Base-by-base conservation (phyloP, 37 sponge, comb jelly and placozoan species). In the Oscarella lobularis region DNA sequence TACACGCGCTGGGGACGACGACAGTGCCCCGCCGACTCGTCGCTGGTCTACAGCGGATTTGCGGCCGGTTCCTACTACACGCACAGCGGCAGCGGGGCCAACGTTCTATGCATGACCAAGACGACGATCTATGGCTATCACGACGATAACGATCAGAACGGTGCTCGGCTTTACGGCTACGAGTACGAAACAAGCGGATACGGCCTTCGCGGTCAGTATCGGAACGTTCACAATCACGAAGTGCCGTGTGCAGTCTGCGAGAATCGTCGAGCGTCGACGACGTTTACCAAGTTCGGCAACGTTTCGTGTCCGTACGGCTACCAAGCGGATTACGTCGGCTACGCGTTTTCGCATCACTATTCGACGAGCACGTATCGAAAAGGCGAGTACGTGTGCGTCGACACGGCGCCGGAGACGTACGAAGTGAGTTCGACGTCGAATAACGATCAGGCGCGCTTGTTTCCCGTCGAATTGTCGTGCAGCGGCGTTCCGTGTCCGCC, bases 1-100 rank as follows among this genome's bases (percentile, higher is more conserved):
- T 48, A 48, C 20, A 48, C 60, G 9, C 60, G 60, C 60, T 48
- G 60, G 60, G 60, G 60, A 48, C 9, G 60, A 48, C 60, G 60
- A 27, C 14, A 9, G 14, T 48, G 60, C 20, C 60, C 60, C 9
- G 20, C 9, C 60, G 60, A 48, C 60, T 9, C 60, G 20, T 48
- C 60, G 20, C 60, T 48, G 60, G 60, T 48, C 14, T 48, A 48
- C 60, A 48, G 60, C 60, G 60, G 60, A 27, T 48, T 48, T 48
- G 60, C 60, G 9, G 60, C 60, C 20, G 60, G 60, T 27, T 48
- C 60, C 9, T 20, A 48, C 20, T 48, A 48, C 60, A 48, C 14
- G 9, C 60, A 48, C 60, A 27, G 14, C 20, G 60, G 60, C 9
- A 48, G 60, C 60, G 60, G 60, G 9, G 60, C 60, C 14, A 48